phyloP scores from a whole-genome alignment of 1,140 invertebrate genomes.

The Ooceraea biroi region DNA sequence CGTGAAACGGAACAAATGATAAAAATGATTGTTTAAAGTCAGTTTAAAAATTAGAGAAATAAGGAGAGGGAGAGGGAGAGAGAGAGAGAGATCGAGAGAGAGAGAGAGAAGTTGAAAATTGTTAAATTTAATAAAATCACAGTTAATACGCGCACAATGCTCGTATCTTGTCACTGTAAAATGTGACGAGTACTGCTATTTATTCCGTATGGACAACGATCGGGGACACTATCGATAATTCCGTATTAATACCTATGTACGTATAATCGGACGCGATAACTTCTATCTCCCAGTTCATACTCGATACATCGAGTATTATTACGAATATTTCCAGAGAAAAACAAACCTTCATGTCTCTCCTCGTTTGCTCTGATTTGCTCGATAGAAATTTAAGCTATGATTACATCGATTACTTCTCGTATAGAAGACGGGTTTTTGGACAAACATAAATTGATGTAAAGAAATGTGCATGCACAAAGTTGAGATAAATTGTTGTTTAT shows the following conservation, averaged over 20 bases:
- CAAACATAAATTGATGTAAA: neutral
- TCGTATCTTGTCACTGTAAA: no score
- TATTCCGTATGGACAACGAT: neutral
- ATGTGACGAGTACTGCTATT: neutral
- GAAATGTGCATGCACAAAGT: neutral
- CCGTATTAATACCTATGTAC: neutral
- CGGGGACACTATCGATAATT: neutral
- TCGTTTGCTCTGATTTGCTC: neutral
- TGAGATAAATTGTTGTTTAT: neutral
- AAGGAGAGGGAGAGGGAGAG: no score
- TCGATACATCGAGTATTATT: conserved; percentile 5
- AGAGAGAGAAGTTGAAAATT: no score
- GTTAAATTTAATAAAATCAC: neutral
- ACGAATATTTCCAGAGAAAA: conserved; percentile 8
- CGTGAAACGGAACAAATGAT: neutral
- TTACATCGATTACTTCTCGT: neutral
- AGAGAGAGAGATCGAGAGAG: no score
- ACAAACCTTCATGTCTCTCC: no score
- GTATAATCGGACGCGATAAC: neutral
- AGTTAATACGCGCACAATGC: no score
- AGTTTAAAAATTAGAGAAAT: conserved; percentile 5
- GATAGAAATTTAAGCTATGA: neutral
- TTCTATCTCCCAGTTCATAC: neutral
- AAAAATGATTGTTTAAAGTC: neutral
- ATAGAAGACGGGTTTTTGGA: neutral